Evolutionary conservation across 2,888 invertebrate genomes (phyloP).

Genomic region (Schizotus pectinicornis): DNA sequence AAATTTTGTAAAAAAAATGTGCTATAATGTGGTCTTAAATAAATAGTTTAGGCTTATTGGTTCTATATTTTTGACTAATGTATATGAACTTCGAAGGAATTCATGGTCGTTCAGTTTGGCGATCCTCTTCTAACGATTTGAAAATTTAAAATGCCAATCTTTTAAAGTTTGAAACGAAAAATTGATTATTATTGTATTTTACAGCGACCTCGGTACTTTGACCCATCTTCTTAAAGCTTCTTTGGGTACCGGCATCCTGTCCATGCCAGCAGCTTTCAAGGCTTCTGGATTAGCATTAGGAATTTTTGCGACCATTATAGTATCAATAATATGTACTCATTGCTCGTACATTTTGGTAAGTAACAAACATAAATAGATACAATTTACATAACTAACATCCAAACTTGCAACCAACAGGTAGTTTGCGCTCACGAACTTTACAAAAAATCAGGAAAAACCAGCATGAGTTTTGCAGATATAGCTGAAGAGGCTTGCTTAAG

Average conservation of each 20-base stretch:
- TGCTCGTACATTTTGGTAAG: slow-evolving; percentile 90
- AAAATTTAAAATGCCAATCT: not conserved
- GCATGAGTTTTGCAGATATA: slow-evolving; percentile 87
- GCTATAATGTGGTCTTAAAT: no score
- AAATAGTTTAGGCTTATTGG: no score
- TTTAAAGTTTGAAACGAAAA: slow-evolving; percentile 4
- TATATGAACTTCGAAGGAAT: no score
- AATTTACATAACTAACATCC: not conserved
- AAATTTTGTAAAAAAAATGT: no score
- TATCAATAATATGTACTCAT: slow-evolving; percentile 91
- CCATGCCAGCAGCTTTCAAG: slow-evolving; percentile 92
- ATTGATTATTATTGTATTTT: slow-evolving; percentile 43
- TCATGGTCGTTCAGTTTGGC: no score
- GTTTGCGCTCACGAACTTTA: slow-evolving; percentile 84
- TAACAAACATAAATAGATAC: slow-evolving; percentile 29
- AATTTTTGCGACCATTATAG: slow-evolving; percentile 80
- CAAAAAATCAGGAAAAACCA: slow-evolving; percentile 70
- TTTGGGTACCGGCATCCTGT: slow-evolving; percentile 93
- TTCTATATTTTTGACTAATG: no score
- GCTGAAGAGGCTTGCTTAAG: slow-evolving; percentile 79
- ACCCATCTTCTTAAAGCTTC: slow-evolving; percentile 95
- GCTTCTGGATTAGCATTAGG: slow-evolving; percentile 86
- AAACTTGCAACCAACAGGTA: slow-evolving; percentile 63
- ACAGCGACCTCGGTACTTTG: slow-evolving; percentile 88
- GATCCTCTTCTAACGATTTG: no score